These are phyloP conservation scores for Bradynema listronoti DNA, from an alignment of 1,140 invertebrate genomes.

Conservation along the genomic window DNA sequence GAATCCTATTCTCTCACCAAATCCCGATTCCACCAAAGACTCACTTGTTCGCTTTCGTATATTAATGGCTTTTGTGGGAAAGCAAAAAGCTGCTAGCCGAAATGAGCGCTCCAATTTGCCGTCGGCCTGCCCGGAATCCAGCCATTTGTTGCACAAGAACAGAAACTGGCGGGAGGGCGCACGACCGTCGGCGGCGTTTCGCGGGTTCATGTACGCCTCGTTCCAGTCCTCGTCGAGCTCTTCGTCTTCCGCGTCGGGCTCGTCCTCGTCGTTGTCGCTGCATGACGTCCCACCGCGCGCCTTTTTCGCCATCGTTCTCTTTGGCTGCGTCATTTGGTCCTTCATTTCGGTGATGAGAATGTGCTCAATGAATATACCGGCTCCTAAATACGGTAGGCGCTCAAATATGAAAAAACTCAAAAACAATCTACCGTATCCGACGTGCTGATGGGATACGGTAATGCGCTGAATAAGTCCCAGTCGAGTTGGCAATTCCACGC, in stretches of 20 bases:
- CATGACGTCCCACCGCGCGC: too few species aligned
- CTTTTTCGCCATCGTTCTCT: too few species aligned
- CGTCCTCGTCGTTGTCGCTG: constrained; percentile 17
- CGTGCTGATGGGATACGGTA: constrained; percentile 34
- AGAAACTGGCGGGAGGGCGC: constrained; percentile 29
- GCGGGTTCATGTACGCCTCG: too few species aligned
- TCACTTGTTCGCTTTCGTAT: too few species aligned
- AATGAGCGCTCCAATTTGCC: constrained; percentile 38
- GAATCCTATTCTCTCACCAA: too few species aligned
- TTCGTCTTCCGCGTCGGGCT: background rate
- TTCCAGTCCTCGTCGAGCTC: too few species aligned
- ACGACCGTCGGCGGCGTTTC: background rate
- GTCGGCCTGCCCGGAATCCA: constrained; percentile 43
- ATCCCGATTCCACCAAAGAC: too few species aligned
- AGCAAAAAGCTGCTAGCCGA: constrained; percentile 32
- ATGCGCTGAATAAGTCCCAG: constrained; percentile 27
- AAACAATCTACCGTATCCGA: constrained; percentile 31
- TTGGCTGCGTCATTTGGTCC: too few species aligned
- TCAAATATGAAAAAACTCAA: background rate
- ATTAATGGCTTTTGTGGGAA: too few species aligned
- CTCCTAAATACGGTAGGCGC: constrained; percentile 12
- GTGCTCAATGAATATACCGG: constrained; percentile 47
- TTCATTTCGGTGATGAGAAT: too few species aligned
- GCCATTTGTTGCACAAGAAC: constrained; percentile 44
- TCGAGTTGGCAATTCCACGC: constrained; percentile 21